Base-by-base conservation (phyloP, 2,888 invertebrate genomes). In the Melinaea menophilus region DNA sequence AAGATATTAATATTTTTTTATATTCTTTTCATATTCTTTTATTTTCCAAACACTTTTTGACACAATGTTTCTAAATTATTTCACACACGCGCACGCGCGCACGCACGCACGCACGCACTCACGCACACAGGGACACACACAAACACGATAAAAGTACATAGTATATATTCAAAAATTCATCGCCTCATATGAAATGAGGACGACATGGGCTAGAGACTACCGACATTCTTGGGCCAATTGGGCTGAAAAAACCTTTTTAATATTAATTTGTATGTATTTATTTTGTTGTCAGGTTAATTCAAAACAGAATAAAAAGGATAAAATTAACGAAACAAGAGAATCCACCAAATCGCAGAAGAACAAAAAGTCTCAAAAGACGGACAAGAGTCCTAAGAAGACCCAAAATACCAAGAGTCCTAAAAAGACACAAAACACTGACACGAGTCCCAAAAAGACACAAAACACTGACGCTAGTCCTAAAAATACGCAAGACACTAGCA, bases 321-420 rank as follows among this genome's bases (percentile, higher is more conserved):
- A 88, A 66, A 70, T 79, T 0, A 86, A 85, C 65, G 87, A 87
- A 35, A 85, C 88, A 0, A 79, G 71, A 62, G 86, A 87, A 5
- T 78, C 80, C 0, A 59, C 66, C 0, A 86, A 84, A 57, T 77
- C 85, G 0, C 87, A 86, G 63, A 87, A 84, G 66, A 84, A 77
- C 62, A 85, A 82, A 54, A 84, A 81, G 61, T 80, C 85, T 5
- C 69, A 73, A 51, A 77, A 75, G 48, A 69, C 73, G 0, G 84
- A 82, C 65, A 71, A 51, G 31, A 31, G 9, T 51, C 51, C 51
- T n/a, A 48, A 48, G n/a, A 22, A 48, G 4, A 48, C n/a, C 3
- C 13, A 48, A 48, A 48, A 12, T 2, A 12, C 48, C 48, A 12
- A 48, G n/a, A 22, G 22, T 22, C 22, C 22, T 22, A 85, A 82